Percentiles rank a stretch among this genome's conserved stretches.
These are phyloP conservation scores for Pararge aegeria DNA, from an alignment of 1,140 invertebrate genomes.

Conservation along the genomic window DNA sequence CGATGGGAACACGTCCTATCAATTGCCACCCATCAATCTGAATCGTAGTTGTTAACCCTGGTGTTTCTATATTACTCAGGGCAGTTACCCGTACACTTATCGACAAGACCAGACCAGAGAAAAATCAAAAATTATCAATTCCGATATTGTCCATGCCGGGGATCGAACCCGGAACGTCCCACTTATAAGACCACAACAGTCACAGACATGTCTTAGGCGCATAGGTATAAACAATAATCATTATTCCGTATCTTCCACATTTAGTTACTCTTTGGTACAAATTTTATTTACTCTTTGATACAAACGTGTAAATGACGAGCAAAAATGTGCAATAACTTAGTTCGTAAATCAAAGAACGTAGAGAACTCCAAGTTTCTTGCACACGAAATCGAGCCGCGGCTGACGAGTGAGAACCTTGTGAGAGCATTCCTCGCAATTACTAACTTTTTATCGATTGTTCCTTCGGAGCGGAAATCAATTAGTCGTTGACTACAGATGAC, in stretches of 20 bases:
- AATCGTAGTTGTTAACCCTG: too few relatives aligned
- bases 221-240: too few relatives aligned
- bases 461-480: slow-evolving; percentile 30
- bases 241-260: not conserved
- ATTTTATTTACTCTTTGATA: not conserved
- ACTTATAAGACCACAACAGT: too few relatives aligned
- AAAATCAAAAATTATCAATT: too few relatives aligned
- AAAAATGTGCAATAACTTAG: not conserved
- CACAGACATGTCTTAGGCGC: too few relatives aligned
- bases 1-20: too few relatives aligned
- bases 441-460: slow-evolving; percentile 22
- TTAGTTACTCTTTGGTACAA: not conserved
- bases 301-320: not conserved
- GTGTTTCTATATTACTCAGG: too few relatives aligned
- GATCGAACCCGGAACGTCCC: too few relatives aligned
- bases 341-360: slow-evolving; percentile 20
- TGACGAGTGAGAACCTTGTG: slow-evolving; percentile 8
- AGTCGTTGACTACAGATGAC: not conserved
- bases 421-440: slow-evolving; percentile 24
- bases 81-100: too few relatives aligned
- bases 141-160: too few relatives aligned
- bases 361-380: slow-evolving; percentile 10
- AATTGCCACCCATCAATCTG: too few relatives aligned
- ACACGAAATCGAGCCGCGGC: slow-evolving; percentile 15
- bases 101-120: too few relatives aligned